Base-by-base conservation (phyloP, 2,113 vertebrate species). In the Notarius quadriscutis region DNA sequence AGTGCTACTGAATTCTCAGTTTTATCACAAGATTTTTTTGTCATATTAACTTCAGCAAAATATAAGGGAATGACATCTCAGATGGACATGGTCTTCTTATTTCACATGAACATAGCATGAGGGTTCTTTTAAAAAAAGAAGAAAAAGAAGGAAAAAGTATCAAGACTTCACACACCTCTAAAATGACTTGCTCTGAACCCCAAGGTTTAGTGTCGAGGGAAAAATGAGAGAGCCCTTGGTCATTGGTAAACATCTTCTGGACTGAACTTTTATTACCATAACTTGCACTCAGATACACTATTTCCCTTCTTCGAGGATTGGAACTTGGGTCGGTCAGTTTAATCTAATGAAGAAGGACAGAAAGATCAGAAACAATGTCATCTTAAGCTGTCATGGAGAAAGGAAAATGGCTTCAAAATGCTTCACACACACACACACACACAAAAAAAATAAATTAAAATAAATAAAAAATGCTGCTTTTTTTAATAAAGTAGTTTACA, bases 171-270 rank as follows among this genome's bases (percentile, higher is more conserved):
- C 63, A 14, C 4, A 95, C 95, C 91, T 7, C 15, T 1, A 96
- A 63, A 41, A 0, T 1, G 1, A 94, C 81, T 2, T 22, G 7
- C 0, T 0, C 18, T 58, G 15, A 1, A 17, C 88, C 94, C 93
- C 93, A 7, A 14, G 69, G 10, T 86, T 82, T 0, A 1, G 94
- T 95, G 89, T 93, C 63, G 15, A 96, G 89, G 53, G 93, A 93
- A 83, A 96, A 95, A 0, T 27, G 25, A 53, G 92, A 93, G 51
- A 91, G 22, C 17, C 95, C 95, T 6, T 79, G 88, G 1, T 0
- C 1, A 85, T 94, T 90, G 22, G 95, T 95, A 0, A 50, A 89
- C 41, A 95, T 83, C 0, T 27, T 89, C 12, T 84, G 0, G 0
- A 79, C 91, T 0, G 89, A 51, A 0, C 1, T 62, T 48, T 9